Conservation (phyloP, 2,888 invertebrate genomes). For the Leptinotarsa haldemani region DNA sequence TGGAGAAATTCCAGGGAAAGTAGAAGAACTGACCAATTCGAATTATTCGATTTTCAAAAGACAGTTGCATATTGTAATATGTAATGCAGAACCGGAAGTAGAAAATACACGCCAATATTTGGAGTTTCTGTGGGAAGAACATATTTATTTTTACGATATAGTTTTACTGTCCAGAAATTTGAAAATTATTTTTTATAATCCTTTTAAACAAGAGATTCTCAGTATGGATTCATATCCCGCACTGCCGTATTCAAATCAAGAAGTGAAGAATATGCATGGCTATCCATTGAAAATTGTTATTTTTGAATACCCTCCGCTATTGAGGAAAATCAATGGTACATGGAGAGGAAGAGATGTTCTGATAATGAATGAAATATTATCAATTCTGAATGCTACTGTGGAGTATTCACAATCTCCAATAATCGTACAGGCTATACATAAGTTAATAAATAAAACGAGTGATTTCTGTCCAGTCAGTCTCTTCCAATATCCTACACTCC, state of each 20-base stretch:
- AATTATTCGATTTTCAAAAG: neutral
- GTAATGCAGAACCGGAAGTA: neutral
- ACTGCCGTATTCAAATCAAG: neutral
- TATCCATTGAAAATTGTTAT: neutral
- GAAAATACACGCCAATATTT: constrained; percentile 7
- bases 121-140: constrained; percentile 2
- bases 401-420: neutral
- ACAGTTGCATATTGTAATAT: constrained; percentile 4
- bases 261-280: constrained; percentile 1
- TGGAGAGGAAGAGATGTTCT: neutral
- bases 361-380: constrained; percentile 27
- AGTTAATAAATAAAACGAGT: neutral
- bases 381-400: constrained; percentile 30
- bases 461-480: neutral
- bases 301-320: neutral
- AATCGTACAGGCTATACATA: neutral
- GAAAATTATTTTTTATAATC: neutral
- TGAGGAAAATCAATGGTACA: neutral
- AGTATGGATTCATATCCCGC: neutral
- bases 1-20: neutral
- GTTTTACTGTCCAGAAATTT: neutral
- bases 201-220: neutral
- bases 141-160: neutral
- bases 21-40: neutral
- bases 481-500: neutral